phyloP scores from a whole-genome alignment of 2,113 vertebrate genomes.

The Oceanodroma tethys region DNA sequence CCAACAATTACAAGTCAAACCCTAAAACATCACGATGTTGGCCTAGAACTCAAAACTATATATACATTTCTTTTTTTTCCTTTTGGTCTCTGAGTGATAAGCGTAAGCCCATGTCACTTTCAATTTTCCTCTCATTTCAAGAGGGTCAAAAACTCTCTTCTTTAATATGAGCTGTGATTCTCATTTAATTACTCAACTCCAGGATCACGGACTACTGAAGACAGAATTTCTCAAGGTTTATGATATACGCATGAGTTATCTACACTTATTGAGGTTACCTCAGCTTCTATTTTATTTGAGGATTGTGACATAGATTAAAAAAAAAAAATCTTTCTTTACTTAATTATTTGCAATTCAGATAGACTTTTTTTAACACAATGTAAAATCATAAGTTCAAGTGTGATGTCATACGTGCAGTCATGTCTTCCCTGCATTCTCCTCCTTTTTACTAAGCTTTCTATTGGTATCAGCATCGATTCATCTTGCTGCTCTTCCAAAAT shows the following conservation, averaged over 20 bases:
- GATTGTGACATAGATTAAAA: background rate
- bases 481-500: background rate
- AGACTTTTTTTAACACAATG: background rate
- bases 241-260: background rate
- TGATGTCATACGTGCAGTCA: background rate
- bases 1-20: background rate
- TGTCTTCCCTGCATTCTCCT: background rate
- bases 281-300: background rate
- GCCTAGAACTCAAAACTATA: background rate
- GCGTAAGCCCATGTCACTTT: background rate
- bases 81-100: background rate
- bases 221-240: background rate
- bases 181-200: background rate
- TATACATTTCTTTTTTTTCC: no score
- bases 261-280: background rate
- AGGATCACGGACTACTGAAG: background rate
- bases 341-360: background rate
- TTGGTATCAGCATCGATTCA: background rate
- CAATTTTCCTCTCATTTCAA: background rate
- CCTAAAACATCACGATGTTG: background rate
- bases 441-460: background rate
- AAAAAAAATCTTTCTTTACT: background rate
- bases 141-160: background rate
- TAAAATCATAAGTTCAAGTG: background rate
- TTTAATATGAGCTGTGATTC: background rate